A percentile compares a stretch with the other conserved stretches of the same genome.
These are phyloP conservation scores for Stegostoma tigrinum DNA, from an alignment of 2,113 vertebrate species.

Conservation along the genomic window DNA sequence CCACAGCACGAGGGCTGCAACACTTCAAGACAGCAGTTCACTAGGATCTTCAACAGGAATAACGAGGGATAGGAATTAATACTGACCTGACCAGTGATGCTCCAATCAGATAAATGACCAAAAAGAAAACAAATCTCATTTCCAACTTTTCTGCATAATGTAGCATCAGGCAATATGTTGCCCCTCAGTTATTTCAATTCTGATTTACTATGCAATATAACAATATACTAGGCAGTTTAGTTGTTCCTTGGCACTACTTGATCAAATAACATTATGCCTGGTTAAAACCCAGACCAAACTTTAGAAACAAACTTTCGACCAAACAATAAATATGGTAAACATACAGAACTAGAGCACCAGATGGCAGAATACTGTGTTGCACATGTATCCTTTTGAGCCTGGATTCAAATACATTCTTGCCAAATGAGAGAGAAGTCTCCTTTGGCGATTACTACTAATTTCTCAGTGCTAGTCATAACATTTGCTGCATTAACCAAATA, in stretches of 20 bases:
- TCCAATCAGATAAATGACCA: too few relatives aligned
- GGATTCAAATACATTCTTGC: not conserved
- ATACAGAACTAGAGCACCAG: not conserved
- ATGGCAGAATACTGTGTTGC: not conserved
- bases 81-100: too few relatives aligned
- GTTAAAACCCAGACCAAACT: not conserved
- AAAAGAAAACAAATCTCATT: not conserved
- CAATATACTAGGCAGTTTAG: not conserved
- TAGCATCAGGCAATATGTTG: not conserved
- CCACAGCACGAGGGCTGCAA: too few relatives aligned
- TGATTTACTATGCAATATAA: not conserved
- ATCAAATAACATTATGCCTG: not conserved
- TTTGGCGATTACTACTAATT: not conserved
- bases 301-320: not conserved
- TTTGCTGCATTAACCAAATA: not conserved
- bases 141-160: not conserved
- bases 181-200: not conserved
- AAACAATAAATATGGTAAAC: not conserved
- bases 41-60: too few relatives aligned
- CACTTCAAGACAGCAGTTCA: too few relatives aligned
- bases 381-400: not conserved
- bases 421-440: not conserved
- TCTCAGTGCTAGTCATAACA: not conserved
- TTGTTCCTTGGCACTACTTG: not conserved
- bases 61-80: too few relatives aligned